These are phyloP conservation scores for Apostichopus leukothele DNA, from an alignment of 53 echinoderm and acorn worm genomes.

Conservation along the genomic window DNA sequence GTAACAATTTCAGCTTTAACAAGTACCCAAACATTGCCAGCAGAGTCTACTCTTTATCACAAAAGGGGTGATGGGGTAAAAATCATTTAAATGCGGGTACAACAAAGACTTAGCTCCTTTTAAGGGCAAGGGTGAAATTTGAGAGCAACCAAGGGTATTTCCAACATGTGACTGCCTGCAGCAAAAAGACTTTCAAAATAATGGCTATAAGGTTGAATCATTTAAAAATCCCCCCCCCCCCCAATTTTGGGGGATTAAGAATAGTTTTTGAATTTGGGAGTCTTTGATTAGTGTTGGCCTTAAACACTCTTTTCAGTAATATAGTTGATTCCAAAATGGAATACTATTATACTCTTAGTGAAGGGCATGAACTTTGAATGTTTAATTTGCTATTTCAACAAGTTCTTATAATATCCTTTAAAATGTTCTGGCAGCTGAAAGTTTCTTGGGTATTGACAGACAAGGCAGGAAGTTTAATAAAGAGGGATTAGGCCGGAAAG, in stretches of 20 bases:
- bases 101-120: slow-evolving; percentile 4
- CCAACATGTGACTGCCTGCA: background rate
- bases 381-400: slow-evolving; percentile 25
- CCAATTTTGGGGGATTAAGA: too few species aligned
- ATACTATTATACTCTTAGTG: background rate
- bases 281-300: too few species aligned
- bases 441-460: slow-evolving; percentile 12
- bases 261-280: too few species aligned
- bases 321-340: too few species aligned
- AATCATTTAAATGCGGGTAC: slow-evolving; percentile 1
- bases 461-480: slow-evolving; percentile 27
- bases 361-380: background rate
- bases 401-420: slow-evolving; percentile 21
- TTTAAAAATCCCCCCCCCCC: background rate
- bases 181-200: background rate
- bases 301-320: too few species aligned
- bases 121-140: background rate
- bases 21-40: background rate
- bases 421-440: background rate
- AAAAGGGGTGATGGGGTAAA: slow-evolving; percentile 11
- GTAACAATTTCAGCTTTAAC: background rate
- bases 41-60: background rate
- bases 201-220: background rate
- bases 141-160: background rate
- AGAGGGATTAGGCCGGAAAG: slow-evolving; percentile 8